Conservation (phyloP, 53 echinoderm and acorn worm species). For the Stichopus horrens region DNA sequence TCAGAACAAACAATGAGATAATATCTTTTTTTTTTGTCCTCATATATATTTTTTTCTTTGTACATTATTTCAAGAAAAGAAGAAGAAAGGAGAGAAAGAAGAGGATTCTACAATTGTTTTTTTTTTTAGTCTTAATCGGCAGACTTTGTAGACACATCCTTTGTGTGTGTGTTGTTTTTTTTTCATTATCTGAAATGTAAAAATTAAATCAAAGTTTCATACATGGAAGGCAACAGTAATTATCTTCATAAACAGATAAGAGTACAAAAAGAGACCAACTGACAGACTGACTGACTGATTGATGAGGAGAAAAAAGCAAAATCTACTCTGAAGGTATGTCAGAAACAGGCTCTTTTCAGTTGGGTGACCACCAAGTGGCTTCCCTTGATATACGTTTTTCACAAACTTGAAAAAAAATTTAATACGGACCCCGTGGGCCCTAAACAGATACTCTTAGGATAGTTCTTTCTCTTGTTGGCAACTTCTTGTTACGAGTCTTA, state of each 20-base stretch:
- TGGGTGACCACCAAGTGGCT: no score
- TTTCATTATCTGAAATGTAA: background rate
- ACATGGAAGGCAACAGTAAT: slow-evolving; percentile 32
- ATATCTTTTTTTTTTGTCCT: background rate
- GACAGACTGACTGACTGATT: no score
- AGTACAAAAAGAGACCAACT: background rate
- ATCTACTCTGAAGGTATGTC: background rate
- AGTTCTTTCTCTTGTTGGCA: no score
- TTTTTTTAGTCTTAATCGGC: background rate
- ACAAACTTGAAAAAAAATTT: background rate
- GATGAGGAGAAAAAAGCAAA: background rate
- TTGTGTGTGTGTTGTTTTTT: background rate
- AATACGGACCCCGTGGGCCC: no score
- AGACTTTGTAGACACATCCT: background rate
- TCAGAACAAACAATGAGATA: no score
- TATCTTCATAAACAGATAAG: background rate
- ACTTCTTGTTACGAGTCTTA: no score
- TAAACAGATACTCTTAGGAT: no score
- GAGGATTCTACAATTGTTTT: background rate
- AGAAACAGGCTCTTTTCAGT: background rate
- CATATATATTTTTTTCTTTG: slow-evolving; percentile 40
- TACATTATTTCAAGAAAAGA: slow-evolving; percentile 32
- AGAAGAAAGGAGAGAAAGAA: background rate
- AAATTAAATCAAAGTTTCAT: background rate
- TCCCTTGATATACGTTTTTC: background rate